Evolutionary conservation across 2,888 invertebrate species (phyloP).

Genomic region (Andrena fulva): DNA sequence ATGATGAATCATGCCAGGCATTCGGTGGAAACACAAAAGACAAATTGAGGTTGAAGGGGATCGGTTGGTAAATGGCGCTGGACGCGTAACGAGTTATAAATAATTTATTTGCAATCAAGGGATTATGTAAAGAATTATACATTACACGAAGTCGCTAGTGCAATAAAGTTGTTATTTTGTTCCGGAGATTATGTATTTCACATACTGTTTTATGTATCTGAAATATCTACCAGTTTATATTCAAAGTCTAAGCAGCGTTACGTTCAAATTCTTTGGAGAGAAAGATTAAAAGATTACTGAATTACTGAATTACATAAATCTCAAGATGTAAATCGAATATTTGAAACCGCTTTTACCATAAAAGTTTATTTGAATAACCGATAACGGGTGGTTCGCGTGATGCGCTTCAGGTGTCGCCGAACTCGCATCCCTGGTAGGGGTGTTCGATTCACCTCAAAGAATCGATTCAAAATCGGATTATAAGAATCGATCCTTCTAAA

Average conservation of each 20-base stretch:
- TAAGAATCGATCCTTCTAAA: too few relatives aligned
- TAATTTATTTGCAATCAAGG: neutral
- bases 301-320: neutral
- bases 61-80: neutral
- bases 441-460: too few relatives aligned
- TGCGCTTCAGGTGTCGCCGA: conserved; percentile 9
- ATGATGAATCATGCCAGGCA: conserved; percentile 93
- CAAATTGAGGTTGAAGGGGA: conserved; percentile 45
- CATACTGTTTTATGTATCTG: neutral
- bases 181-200: neutral
- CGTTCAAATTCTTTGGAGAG: neutral
- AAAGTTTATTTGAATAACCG: neutral
- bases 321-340: neutral
- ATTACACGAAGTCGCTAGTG: conserved; percentile 1
- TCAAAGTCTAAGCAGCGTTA: neutral
- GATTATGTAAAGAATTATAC: conserved; percentile 9
- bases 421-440: neutral
- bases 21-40: conserved; percentile 83
- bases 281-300: neutral
- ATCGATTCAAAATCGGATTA: too few relatives aligned
- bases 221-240: neutral
- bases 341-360: neutral
- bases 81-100: neutral
- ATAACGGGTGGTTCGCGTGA: neutral
- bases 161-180: conserved; percentile 17